A percentile compares a stretch with the other conserved stretches of the same genome.
Evolutionary conservation across 2,797 vertebrate genomes (phyloP).

Genomic region (Anguilla obscura): DNA sequence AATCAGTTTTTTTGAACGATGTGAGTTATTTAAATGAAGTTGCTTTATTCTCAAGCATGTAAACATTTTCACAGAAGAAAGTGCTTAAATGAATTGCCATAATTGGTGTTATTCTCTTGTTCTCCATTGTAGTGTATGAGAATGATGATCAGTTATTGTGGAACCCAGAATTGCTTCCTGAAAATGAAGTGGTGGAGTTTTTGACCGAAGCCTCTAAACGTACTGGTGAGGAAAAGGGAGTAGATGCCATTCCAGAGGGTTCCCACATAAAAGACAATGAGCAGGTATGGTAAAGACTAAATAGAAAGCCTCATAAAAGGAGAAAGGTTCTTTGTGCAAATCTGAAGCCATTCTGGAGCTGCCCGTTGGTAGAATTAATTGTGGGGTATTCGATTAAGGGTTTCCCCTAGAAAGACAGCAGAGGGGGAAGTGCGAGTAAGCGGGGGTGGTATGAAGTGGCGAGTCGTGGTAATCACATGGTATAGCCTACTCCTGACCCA

Average conservation of each 20-base stretch:
- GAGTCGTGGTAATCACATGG: background rate
- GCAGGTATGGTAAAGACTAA: constrained; percentile 71
- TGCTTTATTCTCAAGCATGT: background rate
- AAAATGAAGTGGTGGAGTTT: constrained; percentile 91
- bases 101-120: background rate
- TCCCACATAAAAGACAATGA: constrained; percentile 97
- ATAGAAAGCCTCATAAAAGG: background rate
- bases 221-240: constrained; percentile 81
- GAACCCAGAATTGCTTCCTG: constrained; percentile 90
- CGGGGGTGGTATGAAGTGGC: background rate
- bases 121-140: constrained; percentile 83
- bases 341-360: background rate
- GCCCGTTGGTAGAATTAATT: background rate
- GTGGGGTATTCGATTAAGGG: background rate
- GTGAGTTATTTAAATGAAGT: background rate
- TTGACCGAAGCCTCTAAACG: constrained; percentile 54
- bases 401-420: background rate
- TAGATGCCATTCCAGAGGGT: constrained; percentile 90
- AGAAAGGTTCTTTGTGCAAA: background rate
- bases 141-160: constrained; percentile 97
- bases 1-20: background rate
- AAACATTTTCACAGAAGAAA: background rate
- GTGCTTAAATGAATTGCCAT: background rate
- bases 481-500: too few relatives aligned
- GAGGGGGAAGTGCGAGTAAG: background rate